Conservation (phyloP, 1,140 invertebrate species). For the Aphelenchoides avenae region DNA sequence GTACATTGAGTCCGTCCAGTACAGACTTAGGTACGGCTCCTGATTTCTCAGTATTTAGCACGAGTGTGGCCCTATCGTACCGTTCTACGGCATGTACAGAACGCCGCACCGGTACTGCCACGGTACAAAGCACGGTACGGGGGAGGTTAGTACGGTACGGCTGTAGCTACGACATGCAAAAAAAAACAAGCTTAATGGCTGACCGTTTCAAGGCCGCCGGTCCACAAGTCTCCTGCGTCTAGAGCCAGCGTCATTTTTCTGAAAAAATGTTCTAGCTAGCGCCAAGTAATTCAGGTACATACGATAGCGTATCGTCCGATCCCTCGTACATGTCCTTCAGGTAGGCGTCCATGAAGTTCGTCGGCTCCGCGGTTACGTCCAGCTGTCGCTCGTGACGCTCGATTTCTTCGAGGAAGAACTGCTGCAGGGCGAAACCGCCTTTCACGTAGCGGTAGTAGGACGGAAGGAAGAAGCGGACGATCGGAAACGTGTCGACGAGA, state of each 20-base stretch:
- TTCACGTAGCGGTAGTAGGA: constrained; percentile 35
- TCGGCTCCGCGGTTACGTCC: constrained; percentile 11
- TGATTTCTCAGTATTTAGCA: too few relatives aligned
- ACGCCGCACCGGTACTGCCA: too few relatives aligned
- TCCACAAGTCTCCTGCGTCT: constrained; percentile 43
- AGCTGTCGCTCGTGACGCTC: constrained; percentile 27
- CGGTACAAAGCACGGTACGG: too few relatives aligned
- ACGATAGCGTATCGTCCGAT: background rate
- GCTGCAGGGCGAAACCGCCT: constrained; percentile 43
- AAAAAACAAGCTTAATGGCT: too few relatives aligned
- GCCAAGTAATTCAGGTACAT: constrained; percentile 10
- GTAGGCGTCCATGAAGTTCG: constrained; percentile 49
- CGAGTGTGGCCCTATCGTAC: too few relatives aligned
- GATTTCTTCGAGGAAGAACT: constrained; percentile 45
- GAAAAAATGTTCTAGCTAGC: constrained; percentile 1
- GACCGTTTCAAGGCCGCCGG: constrained; percentile 47
- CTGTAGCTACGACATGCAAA: too few relatives aligned
- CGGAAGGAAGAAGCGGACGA: constrained; percentile 36
- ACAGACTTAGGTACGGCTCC: too few relatives aligned
- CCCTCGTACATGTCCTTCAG: constrained; percentile 23
- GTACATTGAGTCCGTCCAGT: too few relatives aligned
- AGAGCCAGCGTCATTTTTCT: constrained; percentile 39
- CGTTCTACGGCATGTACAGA: too few relatives aligned
- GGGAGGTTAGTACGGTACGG: too few relatives aligned
- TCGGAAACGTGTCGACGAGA: constrained; percentile 38